phyloP scores from a whole-genome alignment of 2,888 invertebrate genomes.

The Drosophila meridiana region DNA sequence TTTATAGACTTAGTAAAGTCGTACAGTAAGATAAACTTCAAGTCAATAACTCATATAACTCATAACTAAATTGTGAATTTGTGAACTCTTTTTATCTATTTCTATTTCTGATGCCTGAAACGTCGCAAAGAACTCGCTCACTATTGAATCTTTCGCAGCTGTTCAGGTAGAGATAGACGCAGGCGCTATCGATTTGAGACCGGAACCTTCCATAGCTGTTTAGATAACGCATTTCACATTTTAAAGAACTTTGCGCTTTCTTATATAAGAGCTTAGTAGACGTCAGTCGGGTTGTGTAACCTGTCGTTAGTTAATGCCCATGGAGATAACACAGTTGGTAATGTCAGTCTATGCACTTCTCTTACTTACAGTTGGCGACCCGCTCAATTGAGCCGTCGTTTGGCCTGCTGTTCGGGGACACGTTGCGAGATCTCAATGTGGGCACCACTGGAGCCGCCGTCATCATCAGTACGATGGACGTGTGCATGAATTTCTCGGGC shows the following conservation, averaged over 20 bases:
- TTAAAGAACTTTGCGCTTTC: not conserved
- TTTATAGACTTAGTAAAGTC: too few species aligned
- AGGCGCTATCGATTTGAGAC: not conserved
- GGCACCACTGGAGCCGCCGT: constrained; percentile 91
- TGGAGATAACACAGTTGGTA: not conserved
- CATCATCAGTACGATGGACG: constrained; percentile 91
- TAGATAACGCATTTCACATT: constrained; percentile 1
- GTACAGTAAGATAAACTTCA: too few species aligned
- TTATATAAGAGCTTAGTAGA: constrained; percentile 4
- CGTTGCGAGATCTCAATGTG: constrained; percentile 89
- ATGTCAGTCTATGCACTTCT: not conserved
- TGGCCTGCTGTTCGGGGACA: constrained; percentile 91
- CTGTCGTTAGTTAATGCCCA: not conserved
- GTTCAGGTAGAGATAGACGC: not conserved
- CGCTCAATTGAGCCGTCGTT: constrained; percentile 93
- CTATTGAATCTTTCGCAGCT: not conserved
- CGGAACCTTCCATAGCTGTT: not conserved
- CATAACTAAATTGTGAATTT: not conserved
- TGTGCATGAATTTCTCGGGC: constrained; percentile 92
- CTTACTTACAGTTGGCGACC: constrained; percentile 88
- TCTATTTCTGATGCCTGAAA: not conserved
- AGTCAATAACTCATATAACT: not conserved
- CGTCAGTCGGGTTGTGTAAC: not conserved
- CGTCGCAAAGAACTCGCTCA: not conserved
- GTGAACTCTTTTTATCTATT: not conserved